Conservation (phyloP, 2,797 vertebrate species). For the Scolopax bukidnonensis region DNA sequence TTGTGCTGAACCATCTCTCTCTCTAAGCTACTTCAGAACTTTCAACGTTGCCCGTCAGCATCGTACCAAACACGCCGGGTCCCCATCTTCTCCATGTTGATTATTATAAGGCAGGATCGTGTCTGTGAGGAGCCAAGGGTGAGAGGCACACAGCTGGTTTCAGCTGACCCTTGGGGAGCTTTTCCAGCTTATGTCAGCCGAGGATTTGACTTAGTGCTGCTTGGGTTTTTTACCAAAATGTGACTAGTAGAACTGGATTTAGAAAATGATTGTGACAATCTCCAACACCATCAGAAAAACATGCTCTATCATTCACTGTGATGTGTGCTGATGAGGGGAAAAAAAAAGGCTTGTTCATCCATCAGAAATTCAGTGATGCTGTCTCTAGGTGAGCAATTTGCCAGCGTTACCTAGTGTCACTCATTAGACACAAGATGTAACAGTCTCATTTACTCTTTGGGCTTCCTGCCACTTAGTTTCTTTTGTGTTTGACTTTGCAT, state of each 20-base stretch:
- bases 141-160: background rate
- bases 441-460: conserved; percentile 34
- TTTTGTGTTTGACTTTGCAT: conserved; percentile 19
- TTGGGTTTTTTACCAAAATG: background rate
- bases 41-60: accelerated
- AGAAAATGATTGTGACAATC: conserved; percentile 12
- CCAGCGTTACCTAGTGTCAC: conserved; percentile 53
- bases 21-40: accelerated
- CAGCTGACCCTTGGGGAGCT: background rate
- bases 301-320: conserved; percentile 58
- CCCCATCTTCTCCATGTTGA: accelerated
- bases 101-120: background rate
- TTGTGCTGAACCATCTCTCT: accelerated
- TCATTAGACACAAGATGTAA: conserved; percentile 42
- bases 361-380: conserved; percentile 34
- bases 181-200: background rate
- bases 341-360: conserved; percentile 61
- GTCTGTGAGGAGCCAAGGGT: background rate
- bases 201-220: background rate
- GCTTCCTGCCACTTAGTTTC: conserved; percentile 38
- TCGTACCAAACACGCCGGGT: accelerated
- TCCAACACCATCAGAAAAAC: conserved; percentile 39
- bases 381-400: conserved; percentile 65
- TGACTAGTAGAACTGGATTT: background rate
- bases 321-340: conserved; percentile 56